phyloP scores from a whole-genome alignment of 1,140 invertebrate genomes.

The Lordiphosa stackelbergi region DNA sequence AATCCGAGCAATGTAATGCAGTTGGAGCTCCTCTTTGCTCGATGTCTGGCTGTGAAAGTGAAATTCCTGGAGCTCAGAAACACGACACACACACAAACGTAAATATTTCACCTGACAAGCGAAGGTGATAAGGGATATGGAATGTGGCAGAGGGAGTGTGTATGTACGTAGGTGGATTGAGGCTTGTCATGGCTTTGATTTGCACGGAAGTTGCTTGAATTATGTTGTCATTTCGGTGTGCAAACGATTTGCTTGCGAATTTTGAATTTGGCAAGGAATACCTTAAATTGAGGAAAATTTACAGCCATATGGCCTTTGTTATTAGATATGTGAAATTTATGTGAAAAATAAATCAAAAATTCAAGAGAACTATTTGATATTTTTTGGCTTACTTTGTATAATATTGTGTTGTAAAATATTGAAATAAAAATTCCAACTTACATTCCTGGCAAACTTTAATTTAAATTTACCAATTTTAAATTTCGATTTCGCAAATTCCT shows the following conservation, averaged over 20 bases:
- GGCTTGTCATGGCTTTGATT: constrained; percentile 40
- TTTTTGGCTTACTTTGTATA: too few relatives aligned
- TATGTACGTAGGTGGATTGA: not conserved
- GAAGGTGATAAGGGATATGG: constrained; percentile 14
- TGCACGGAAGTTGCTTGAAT: constrained; percentile 38
- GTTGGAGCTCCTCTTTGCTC: constrained; percentile 18
- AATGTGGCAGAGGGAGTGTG: not conserved
- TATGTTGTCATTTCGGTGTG: constrained; percentile 36
- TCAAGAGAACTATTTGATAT: too few relatives aligned
- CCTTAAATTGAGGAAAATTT: too few relatives aligned
- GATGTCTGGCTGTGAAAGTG: constrained; percentile 53
- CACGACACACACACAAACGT: constrained; percentile 8
- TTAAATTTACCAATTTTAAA: too few relatives aligned
- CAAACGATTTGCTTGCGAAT: constrained; percentile 23
- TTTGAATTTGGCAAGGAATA: constrained; percentile 5
- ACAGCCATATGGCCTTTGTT: too few relatives aligned
- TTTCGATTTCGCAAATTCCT: too few relatives aligned
- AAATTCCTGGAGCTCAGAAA: constrained; percentile 51
- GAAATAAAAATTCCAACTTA: too few relatives aligned
- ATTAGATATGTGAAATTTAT: too few relatives aligned
- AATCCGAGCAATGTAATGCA: constrained; percentile 51
- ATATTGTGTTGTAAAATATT: too few relatives aligned
- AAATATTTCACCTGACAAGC: constrained; percentile 63
- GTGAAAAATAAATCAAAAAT: too few relatives aligned
- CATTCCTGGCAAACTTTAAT: too few relatives aligned